A percentile compares a stretch with the other conserved stretches of the same genome.
These are phyloP conservation scores for Corvus moneduloides DNA, from an alignment of 2,113 vertebrate genomes.

Conservation along the genomic window DNA sequence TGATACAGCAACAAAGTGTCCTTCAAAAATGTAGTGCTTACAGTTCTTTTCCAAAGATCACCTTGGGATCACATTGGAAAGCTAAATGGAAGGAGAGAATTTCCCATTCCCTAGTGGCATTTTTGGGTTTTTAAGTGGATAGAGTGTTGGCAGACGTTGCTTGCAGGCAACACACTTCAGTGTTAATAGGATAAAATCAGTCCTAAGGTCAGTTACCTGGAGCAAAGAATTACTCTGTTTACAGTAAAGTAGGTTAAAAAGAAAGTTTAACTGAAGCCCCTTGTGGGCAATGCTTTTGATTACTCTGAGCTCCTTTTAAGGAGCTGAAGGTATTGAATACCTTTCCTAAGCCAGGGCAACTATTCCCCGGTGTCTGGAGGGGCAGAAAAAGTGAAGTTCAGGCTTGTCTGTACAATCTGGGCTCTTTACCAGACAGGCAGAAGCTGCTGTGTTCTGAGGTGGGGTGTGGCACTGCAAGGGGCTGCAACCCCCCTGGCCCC, in stretches of 20 bases:
- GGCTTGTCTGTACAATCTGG: neutral
- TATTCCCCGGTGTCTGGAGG: neutral
- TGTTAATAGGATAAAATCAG: neutral
- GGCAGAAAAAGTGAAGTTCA: neutral
- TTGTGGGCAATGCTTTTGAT: neutral
- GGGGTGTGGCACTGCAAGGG: no score
- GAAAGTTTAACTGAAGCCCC: neutral
- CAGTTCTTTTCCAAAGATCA: neutral
- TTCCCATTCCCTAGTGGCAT: accelerated
- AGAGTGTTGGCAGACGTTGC: neutral
- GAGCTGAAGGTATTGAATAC: neutral
- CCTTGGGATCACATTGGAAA: neutral
- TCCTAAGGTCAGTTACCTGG: neutral
- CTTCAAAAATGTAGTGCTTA: neutral
- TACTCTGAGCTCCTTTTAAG: neutral
- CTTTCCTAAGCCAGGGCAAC: neutral
- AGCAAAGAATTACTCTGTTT: neutral
- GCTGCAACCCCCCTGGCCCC: no score
- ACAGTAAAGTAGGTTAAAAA: neutral
- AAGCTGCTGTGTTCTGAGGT: neutral
- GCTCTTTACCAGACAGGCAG: neutral
- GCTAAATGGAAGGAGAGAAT: neutral
- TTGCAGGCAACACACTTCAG: neutral
- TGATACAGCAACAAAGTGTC: neutral
- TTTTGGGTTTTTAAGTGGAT: neutral